Evolutionary conservation across 2,888 invertebrate genomes (phyloP).

Genomic region (Lasioglossum figueresi): DNA sequence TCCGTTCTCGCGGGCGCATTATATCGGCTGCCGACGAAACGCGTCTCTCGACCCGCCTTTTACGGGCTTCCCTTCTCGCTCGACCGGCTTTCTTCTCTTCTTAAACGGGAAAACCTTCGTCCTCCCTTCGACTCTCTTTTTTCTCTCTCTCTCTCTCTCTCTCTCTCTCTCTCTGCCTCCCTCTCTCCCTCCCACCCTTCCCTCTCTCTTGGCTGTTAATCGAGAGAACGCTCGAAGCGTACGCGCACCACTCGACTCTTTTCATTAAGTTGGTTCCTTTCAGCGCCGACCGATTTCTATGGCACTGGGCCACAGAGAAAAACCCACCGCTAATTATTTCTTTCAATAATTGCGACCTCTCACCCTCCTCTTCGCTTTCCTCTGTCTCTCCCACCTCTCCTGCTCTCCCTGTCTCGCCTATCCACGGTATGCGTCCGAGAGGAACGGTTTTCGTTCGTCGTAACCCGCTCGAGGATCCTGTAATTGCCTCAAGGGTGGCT

Average conservation of each 20-base stretch:
- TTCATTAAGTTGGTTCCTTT: slow-evolving; percentile 28
- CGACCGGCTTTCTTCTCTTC: slow-evolving; percentile 54
- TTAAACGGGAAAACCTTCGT: slow-evolving; percentile 45
- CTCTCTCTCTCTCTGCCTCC: slow-evolving; percentile 10
- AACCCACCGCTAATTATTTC: slow-evolving; percentile 43
- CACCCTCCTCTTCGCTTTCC: background rate
- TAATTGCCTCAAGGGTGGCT: background rate
- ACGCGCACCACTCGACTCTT: slow-evolving; percentile 24
- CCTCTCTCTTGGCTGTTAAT: background rate
- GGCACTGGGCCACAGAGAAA: slow-evolving; percentile 47
- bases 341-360: slow-evolving; percentile 35
- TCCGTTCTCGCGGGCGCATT: slow-evolving; percentile 59
- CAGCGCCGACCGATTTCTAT: slow-evolving; percentile 35
- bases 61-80: slow-evolving; percentile 55
- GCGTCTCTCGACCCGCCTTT: slow-evolving; percentile 47
- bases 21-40: slow-evolving; percentile 42
- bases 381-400: background rate
- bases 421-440: background rate
- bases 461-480: slow-evolving; percentile 1
- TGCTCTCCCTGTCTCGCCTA: background rate
- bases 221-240: slow-evolving; percentile 1
- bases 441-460: background rate
- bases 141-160: background rate
- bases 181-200: background rate
- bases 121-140: slow-evolving; percentile 7